These are phyloP conservation scores for Diadophis punctatus DNA, from an alignment of 2,113 vertebrate species.

Conservation along the genomic window DNA sequence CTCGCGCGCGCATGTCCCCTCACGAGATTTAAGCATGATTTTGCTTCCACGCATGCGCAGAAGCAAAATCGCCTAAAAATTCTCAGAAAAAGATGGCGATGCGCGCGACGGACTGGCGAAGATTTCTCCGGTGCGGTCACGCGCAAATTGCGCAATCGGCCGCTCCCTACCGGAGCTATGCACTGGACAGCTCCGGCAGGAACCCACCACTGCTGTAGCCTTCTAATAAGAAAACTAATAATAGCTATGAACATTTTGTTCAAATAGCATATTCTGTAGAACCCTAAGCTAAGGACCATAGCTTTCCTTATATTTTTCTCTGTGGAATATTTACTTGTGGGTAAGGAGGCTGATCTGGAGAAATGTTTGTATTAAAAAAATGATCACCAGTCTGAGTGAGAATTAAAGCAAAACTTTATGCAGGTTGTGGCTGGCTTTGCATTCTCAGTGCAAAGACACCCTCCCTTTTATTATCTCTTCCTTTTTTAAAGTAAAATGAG, in stretches of 20 bases:
- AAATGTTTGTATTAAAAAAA: slow-evolving; percentile 46
- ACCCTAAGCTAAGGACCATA: slow-evolving; percentile 31
- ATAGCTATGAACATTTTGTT: slow-evolving; percentile 43
- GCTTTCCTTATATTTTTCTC: slow-evolving; percentile 47
- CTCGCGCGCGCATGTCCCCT: no score
- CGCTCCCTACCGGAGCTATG: no score
- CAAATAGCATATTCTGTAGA: slow-evolving; percentile 26
- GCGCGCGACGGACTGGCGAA: no score
- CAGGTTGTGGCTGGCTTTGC: slow-evolving; percentile 38
- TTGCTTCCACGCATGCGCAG: no score
- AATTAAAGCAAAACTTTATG: slow-evolving; percentile 23
- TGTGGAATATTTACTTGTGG: slow-evolving; percentile 31
- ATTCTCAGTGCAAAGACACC: background rate
- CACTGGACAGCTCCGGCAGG: no score
- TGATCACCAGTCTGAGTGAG: slow-evolving; percentile 26
- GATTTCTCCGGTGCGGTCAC: no score
- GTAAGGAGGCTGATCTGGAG: slow-evolving; percentile 19
- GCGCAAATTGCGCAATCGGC: no score
- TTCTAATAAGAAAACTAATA: slow-evolving; percentile 47
- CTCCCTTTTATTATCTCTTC: background rate
- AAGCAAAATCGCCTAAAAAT: no score
- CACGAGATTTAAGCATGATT: no score
- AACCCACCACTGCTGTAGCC: no score
- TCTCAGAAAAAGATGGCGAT: no score
- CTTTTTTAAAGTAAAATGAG: slow-evolving; percentile 12